These are phyloP conservation scores for Synanthedon vespiformis DNA, from an alignment of 2,888 invertebrate genomes.

Conservation along the genomic window DNA sequence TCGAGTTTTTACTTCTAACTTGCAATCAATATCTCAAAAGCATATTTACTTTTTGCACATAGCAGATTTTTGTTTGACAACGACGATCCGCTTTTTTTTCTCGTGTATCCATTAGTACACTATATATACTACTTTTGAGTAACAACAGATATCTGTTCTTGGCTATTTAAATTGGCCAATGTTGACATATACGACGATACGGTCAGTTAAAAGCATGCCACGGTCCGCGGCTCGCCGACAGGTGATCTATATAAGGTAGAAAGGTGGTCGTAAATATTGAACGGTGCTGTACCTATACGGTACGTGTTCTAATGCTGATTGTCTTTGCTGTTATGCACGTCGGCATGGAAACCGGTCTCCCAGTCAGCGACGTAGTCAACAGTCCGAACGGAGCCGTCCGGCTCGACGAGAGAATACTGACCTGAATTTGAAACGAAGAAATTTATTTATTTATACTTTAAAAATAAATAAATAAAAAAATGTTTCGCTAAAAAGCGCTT, in stretches of 20 bases:
- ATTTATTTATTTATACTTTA: no score
- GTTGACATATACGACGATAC: background rate
- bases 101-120: no score
- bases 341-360: conserved; percentile 83
- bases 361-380: conserved; percentile 83
- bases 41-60: no score
- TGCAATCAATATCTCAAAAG: no score
- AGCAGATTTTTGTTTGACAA: no score
- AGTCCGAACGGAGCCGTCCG: conserved; percentile 80
- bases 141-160: no score
- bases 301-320: conserved; percentile 36
- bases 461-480: no score
- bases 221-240: background rate
- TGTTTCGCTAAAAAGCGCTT: no score
- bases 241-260: conserved; percentile 2
- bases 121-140: no score
- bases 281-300: background rate
- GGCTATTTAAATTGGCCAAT: background rate
- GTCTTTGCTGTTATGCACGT: conserved; percentile 76
- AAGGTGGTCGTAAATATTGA: background rate
- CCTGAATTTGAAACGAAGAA: conserved; percentile 30
- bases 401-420: conserved; percentile 77
- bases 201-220: background rate
- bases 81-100: no score
- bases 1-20: no score